These are phyloP conservation scores for Tonatia bakeri DNA, from an alignment of 2,113 vertebrate species.

Conservation along the genomic window DNA sequence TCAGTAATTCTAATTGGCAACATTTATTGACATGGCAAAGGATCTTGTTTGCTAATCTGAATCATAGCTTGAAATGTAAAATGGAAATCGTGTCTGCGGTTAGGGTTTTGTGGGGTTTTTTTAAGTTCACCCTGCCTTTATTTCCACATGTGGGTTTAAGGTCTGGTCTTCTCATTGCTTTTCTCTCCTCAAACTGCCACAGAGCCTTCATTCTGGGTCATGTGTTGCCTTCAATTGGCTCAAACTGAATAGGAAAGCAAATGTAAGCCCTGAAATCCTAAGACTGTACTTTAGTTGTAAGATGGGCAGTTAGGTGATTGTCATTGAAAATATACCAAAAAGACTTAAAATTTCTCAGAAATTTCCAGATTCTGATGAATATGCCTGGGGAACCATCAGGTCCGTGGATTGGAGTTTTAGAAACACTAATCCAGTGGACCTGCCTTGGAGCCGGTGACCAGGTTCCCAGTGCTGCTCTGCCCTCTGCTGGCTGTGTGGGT, in stretches of 20 bases:
- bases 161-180: not conserved
- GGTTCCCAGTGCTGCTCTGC: not conserved
- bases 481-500: slow-evolving; percentile 39
- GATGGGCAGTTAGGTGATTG: not conserved
- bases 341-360: not conserved
- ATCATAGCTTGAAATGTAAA: not conserved
- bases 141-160: not conserved
- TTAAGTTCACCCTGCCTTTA: not conserved
- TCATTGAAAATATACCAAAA: slow-evolving; percentile 5
- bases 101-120: not conserved
- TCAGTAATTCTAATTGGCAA: slow-evolving; percentile 15
- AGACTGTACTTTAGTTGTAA: slow-evolving; percentile 11
- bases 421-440: not conserved
- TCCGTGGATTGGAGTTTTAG: not conserved
- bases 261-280: slow-evolving; percentile 5
- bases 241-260: slow-evolving; percentile 15
- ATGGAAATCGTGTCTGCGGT: not conserved
- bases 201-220: not conserved
- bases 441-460: not conserved
- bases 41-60: not conserved
- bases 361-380: not conserved
- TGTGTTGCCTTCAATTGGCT: not conserved
- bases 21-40: not conserved
- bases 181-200: not conserved
- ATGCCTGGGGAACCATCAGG: not conserved